Conservation (phyloP, 2,888 invertebrate species). For the Atherix ibis region DNA sequence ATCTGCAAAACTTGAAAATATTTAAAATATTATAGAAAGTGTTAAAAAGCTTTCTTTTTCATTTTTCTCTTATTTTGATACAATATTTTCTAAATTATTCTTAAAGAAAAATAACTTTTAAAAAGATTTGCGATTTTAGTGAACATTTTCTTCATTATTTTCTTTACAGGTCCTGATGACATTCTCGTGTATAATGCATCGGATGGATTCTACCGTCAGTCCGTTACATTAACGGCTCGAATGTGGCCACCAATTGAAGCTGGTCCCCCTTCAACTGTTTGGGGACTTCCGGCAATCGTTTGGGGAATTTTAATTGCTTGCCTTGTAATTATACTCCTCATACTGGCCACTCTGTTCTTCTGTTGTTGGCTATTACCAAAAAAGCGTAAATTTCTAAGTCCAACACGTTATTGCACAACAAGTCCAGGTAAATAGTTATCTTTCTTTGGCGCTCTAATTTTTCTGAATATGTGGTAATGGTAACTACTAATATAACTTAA, state of each 20-base stretch:
- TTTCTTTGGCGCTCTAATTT: too few relatives aligned
- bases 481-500: too few relatives aligned
- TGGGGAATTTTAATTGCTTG: constrained; percentile 14
- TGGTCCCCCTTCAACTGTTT: constrained; percentile 13
- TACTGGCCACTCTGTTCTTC: constrained; percentile 11
- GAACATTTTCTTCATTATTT: too few relatives aligned
- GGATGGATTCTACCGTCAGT: constrained; percentile 22
- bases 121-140: too few relatives aligned
- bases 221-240: constrained; percentile 26
- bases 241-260: constrained; percentile 22
- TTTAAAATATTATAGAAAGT: too few relatives aligned
- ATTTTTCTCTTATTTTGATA: too few relatives aligned
- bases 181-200: constrained; percentile 13
- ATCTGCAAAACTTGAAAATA: too few relatives aligned
- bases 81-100: background rate
- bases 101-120: background rate
- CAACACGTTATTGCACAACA: constrained; percentile 11
- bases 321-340: constrained; percentile 11
- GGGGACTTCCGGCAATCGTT: constrained; percentile 14
- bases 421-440: constrained; percentile 9
- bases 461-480: too few relatives aligned
- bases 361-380: constrained; percentile 14
- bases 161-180: constrained; percentile 13
- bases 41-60: too few relatives aligned
- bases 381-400: constrained; percentile 13